These are phyloP conservation scores for Sipha flava DNA, from an alignment of 1,140 invertebrate genomes.

Conservation along the genomic window DNA sequence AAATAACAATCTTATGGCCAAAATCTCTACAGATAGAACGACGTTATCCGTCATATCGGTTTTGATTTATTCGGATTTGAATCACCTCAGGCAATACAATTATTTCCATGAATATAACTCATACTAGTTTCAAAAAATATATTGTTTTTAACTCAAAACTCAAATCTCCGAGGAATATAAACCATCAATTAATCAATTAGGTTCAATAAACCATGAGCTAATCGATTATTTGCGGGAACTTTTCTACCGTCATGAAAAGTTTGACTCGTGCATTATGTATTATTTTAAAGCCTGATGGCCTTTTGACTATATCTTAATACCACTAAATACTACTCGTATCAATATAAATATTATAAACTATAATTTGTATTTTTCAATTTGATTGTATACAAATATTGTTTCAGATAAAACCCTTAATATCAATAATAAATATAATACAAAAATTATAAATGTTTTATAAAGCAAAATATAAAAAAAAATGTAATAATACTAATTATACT, in stretches of 20 bases:
- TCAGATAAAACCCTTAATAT: no score
- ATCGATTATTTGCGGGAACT: background rate
- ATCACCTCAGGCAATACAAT: background rate
- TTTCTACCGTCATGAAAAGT: background rate
- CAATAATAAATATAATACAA: no score
- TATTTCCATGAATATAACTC: background rate
- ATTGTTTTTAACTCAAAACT: background rate
- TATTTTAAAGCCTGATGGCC: background rate
- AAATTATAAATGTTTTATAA: no score
- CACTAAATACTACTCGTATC: no score
- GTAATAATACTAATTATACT: no score
- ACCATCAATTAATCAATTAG: background rate
- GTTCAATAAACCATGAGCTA: background rate
- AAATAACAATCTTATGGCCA: background rate
- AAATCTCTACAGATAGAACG: background rate
- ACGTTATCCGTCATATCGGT: background rate
- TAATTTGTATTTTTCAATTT: no score
- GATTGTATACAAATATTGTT: no score
- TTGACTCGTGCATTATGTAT: background rate
- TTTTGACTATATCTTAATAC: background rate
- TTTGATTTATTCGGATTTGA: background rate
- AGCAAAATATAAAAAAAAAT: no score
- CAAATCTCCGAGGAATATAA: background rate
- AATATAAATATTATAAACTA: no score
- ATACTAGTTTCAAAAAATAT: background rate